phyloP scores from a whole-genome alignment of 1,140 invertebrate species.

The Lepidurus arcticus region DNA sequence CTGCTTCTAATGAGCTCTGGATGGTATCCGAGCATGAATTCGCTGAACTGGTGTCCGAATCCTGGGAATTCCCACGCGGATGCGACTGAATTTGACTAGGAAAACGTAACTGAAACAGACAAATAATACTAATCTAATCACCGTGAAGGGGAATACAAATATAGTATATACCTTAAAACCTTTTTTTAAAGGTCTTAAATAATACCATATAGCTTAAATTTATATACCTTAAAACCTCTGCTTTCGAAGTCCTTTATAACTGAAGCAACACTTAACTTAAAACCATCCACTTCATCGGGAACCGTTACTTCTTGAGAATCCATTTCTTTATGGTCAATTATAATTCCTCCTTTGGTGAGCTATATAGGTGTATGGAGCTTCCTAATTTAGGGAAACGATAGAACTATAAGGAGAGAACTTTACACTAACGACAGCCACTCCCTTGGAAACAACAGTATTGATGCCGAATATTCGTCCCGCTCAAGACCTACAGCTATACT shows the following conservation, averaged over 20 bases:
- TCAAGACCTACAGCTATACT: neutral
- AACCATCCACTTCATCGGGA: neutral
- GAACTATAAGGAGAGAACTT: neutral
- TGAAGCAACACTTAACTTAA: neutral
- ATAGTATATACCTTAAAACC: no score
- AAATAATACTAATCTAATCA: neutral
- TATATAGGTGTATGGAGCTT: neutral
- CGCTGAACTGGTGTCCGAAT: slow-evolving; percentile 88
- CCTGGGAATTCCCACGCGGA: slow-evolving; percentile 76
- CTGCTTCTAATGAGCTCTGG: slow-evolving; percentile 70
- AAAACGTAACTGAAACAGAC: neutral
- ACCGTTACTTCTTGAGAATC: neutral
- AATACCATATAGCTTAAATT: neutral
- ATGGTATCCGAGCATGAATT: slow-evolving; percentile 94
- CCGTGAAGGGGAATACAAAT: no score
- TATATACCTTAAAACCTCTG: slow-evolving; percentile 8
- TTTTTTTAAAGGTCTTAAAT: neutral
- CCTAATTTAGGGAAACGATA: neutral
- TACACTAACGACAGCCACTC: neutral
- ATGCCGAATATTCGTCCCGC: no score
- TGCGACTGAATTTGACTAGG: slow-evolving; percentile 43
- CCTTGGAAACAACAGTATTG: neutral
- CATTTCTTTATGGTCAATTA: neutral
- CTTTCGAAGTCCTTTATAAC: neutral
- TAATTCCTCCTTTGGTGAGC: neutral